Conservation (phyloP, 2,113 vertebrate genomes). For the Uria aalge region DNA sequence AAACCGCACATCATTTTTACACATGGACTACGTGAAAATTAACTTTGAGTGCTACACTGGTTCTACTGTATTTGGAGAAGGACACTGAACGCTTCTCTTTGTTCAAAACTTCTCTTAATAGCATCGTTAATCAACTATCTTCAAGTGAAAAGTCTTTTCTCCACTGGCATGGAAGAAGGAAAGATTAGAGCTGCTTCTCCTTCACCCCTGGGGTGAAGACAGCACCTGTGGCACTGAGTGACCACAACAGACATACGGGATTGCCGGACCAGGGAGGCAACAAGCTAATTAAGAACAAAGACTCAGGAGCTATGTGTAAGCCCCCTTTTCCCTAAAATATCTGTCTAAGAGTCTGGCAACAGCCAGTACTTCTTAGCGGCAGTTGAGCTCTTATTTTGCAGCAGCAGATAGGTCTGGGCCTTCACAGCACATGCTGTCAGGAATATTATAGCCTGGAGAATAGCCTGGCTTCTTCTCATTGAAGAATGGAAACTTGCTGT, state of each 20-base stretch:
- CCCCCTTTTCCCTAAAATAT: not conserved
- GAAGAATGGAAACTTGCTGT: not conserved
- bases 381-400: not conserved
- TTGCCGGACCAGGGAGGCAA: not conserved
- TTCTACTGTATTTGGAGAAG: not conserved
- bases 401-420: not conserved
- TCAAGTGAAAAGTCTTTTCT: not conserved
- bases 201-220: not conserved
- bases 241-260: not conserved
- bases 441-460: not conserved
- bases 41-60: not conserved
- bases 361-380: not conserved
- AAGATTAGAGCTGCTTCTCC: not conserved
- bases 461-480: not conserved
- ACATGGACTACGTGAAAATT: slow-evolving; percentile 1
- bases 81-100: not conserved
- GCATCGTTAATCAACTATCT: not conserved
- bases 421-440: not conserved
- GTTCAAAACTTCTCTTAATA: not conserved
- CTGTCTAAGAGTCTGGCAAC: not conserved
- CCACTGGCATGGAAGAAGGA: not conserved
- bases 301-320: not conserved
- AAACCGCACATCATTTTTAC: not conserved
- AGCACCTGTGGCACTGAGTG: not conserved
- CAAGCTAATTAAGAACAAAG: not conserved